phyloP scores from a whole-genome alignment of 2,113 vertebrate genomes.

The Boulengeromyrus knoepffleri region DNA sequence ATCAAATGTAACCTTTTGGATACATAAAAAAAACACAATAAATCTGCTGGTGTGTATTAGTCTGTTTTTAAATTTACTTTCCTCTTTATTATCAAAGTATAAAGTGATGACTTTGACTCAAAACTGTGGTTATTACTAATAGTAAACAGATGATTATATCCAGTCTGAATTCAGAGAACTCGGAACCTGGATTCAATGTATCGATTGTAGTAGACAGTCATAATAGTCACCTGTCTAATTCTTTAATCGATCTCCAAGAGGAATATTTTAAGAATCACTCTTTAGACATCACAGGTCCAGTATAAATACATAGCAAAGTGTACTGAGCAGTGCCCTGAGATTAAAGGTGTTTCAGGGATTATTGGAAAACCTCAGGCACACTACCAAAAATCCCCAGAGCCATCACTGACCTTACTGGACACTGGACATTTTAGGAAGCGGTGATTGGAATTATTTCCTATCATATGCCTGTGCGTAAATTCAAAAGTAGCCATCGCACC shows the following conservation, averaged over 20 bases:
- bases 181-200: not conserved
- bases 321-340: constrained; percentile 10
- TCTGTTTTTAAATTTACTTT: not conserved
- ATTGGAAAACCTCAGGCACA: not conserved
- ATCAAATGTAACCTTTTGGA: constrained; percentile 16
- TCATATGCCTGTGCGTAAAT: not conserved
- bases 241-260: not conserved
- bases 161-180: not conserved
- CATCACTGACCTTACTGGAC: not conserved
- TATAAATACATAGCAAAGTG: constrained; percentile 18
- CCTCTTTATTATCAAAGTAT: not conserved
- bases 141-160: not conserved
- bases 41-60: not conserved
- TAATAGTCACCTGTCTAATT: not conserved
- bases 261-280: not conserved
- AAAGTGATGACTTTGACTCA: not conserved
- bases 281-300: not conserved
- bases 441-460: not conserved
- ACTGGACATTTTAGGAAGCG: not conserved
- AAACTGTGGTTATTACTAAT: not conserved
- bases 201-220: not conserved
- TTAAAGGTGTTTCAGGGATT: not conserved
- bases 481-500: not conserved
- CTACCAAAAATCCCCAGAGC: not conserved
- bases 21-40: not conserved